phyloP scores from a whole-genome alignment of 2,113 vertebrate genomes.

The Aix galericulata region DNA sequence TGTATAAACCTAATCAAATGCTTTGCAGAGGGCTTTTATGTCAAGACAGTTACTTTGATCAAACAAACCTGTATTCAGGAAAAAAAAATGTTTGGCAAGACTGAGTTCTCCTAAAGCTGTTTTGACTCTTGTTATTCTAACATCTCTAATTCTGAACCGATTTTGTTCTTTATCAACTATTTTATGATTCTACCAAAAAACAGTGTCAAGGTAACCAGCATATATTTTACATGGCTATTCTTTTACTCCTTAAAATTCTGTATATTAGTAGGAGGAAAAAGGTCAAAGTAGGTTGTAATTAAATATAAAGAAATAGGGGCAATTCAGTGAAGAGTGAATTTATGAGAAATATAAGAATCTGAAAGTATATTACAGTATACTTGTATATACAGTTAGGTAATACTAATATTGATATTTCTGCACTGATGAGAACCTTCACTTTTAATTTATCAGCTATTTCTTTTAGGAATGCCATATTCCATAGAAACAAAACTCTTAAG shows the following conservation, averaged over 20 bases:
- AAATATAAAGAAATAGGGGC: neutral
- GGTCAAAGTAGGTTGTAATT: neutral
- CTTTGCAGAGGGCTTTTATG: neutral
- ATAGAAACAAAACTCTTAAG: neutral
- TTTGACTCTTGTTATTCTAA: neutral
- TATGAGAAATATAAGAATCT: neutral
- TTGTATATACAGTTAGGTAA: neutral
- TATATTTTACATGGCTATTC: neutral
- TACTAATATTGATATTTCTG: neutral
- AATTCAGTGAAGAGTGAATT: neutral
- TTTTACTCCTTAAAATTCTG: neutral
- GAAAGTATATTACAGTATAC: neutral
- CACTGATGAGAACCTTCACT: neutral
- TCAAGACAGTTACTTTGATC: conserved; percentile 17
- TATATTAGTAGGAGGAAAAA: neutral
- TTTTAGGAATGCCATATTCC: neutral
- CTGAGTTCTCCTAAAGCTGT: neutral
- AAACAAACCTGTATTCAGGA: neutral
- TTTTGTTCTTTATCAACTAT: neutral
- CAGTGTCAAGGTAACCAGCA: neutral
- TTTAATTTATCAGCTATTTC: neutral
- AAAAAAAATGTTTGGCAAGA: neutral
- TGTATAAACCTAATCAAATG: neutral
- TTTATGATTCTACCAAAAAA: neutral
- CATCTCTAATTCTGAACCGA: neutral